These are phyloP conservation scores for Rhinoderma darwinii DNA, from an alignment of 2,113 vertebrate species.

Conservation along the genomic window DNA sequence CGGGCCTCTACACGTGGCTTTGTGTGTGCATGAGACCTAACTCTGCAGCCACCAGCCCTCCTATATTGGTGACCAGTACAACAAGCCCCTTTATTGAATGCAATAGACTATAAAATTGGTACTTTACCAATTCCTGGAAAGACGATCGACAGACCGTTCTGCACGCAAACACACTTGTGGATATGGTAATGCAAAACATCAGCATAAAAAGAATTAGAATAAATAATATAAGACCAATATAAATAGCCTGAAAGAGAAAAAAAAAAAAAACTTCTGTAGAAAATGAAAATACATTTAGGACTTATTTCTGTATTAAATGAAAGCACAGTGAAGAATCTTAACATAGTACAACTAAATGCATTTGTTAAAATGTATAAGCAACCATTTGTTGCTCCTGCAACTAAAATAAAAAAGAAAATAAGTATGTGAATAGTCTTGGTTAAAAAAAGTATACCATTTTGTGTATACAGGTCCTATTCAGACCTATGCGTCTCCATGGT, in stretches of 20 bases:
- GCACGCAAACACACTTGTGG: constrained; percentile 43
- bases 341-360: too few species aligned
- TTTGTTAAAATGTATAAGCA: too few species aligned
- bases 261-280: too few species aligned
- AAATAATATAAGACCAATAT: neutral
- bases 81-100: neutral
- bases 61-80: neutral
- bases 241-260: neutral
- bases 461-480: neutral
- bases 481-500: neutral
- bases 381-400: too few species aligned
- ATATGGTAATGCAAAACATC: constrained; percentile 22
- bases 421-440: neutral
- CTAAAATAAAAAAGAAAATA: too few species aligned
- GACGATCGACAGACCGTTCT: neutral
- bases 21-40: neutral
- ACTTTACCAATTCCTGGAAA: constrained; percentile 1
- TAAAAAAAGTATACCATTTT: neutral
- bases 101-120: neutral
- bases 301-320: too few species aligned
- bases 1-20: neutral
- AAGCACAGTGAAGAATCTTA: too few species aligned
- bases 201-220: neutral
- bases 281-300: too few species aligned
- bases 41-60: neutral